phyloP scores from a whole-genome alignment of 2,888 invertebrate genomes.

The Harpagoxenus sublaevis region DNA sequence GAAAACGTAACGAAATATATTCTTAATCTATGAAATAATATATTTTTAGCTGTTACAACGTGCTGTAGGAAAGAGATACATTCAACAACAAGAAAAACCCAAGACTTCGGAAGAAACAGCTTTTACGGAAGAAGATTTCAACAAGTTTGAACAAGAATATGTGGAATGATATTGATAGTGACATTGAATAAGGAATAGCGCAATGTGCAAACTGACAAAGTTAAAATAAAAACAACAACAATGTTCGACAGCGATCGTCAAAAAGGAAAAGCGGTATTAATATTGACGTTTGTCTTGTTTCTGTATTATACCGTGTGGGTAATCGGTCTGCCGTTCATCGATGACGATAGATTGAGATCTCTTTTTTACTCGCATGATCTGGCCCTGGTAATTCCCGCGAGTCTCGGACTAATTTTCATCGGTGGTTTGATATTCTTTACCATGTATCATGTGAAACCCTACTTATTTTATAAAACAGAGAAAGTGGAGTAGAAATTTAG shows the following conservation, averaged over 20 bases:
- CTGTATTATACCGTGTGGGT: conserved; percentile 90
- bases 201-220: neutral
- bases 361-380: conserved; percentile 80
- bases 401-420: conserved; percentile 89
- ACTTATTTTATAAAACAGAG: conserved; percentile 54
- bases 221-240: conserved; percentile 62
- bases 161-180: conserved; percentile 56
- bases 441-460: conserved; percentile 87
- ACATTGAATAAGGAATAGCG: neutral
- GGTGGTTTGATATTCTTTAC: conserved; percentile 90
- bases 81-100: conserved; percentile 86
- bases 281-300: conserved; percentile 87
- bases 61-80: conserved; percentile 87
- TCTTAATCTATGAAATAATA: neutral
- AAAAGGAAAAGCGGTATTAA: conserved; percentile 88
- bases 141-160: conserved; percentile 90
- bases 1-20: neutral
- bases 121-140: conserved; percentile 91
- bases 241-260: conserved; percentile 87
- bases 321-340: conserved; percentile 90
- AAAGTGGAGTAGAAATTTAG: conserved; percentile 50
- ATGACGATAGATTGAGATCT: conserved; percentile 88
- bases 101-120: conserved; percentile 88
- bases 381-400: conserved; percentile 88
- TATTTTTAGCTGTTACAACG: conserved; percentile 88